phyloP scores from a whole-genome alignment of 2,888 invertebrate genomes.

The Pelosia muscerda region DNA sequence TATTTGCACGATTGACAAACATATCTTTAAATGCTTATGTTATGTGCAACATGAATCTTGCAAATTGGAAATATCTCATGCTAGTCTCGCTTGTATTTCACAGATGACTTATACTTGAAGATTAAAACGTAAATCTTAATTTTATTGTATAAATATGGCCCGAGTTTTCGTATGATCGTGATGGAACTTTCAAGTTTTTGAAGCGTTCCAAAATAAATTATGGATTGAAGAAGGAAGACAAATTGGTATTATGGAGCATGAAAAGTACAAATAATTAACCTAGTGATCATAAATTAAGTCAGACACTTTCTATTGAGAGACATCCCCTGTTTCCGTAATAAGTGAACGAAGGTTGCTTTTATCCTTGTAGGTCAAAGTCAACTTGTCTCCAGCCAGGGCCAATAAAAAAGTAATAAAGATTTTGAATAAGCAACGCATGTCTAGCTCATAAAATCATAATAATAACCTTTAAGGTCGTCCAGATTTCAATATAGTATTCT shows the following conservation, averaged over 20 bases:
- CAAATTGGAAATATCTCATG: not conserved
- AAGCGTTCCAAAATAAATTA: too few relatives aligned
- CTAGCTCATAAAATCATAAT: conserved; percentile 9
- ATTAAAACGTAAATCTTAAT: not conserved
- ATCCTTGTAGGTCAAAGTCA: not conserved
- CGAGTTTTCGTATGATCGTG: too few relatives aligned
- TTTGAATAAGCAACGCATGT: not conserved
- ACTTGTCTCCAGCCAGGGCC: not conserved
- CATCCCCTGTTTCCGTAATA: not conserved
- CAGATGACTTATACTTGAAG: not conserved
- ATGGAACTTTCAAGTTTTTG: too few relatives aligned
- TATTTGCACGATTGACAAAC: conserved; percentile 12
- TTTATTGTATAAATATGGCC: not conserved
- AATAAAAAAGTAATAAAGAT: not conserved
- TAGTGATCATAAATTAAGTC: not conserved
- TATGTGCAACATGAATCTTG: not conserved
- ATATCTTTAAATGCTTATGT: not conserved
- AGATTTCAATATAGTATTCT: conserved; percentile 7
- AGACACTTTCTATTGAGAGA: not conserved
- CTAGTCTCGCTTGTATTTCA: not conserved
- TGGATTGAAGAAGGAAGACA: too few relatives aligned
- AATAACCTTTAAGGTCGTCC: conserved; percentile 1
- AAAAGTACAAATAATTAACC: too few relatives aligned
- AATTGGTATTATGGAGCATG: too few relatives aligned
- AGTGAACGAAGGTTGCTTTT: not conserved